Conservation (phyloP, 1,140 invertebrate genomes). For the Gryon sp. region DNA sequence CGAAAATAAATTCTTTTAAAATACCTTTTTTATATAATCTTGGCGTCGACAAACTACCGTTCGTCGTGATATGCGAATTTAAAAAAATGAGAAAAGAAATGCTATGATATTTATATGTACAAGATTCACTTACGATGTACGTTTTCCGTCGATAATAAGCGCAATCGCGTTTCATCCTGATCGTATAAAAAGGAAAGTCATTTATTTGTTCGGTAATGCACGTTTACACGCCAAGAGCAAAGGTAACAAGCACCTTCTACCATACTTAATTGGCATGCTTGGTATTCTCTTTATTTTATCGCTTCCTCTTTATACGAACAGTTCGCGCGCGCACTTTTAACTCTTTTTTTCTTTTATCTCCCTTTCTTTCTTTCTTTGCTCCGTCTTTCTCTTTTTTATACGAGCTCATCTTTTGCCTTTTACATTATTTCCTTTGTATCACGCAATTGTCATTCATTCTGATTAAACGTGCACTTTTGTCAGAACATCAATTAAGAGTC, state of each 20-base stretch:
- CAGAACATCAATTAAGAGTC: too few relatives aligned
- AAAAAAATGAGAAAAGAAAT: constrained; percentile 28
- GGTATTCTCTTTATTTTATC: constrained; percentile 49
- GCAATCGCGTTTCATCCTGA: constrained; percentile 66
- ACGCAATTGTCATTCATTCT: constrained; percentile 31
- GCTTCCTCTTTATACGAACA: constrained; percentile 38
- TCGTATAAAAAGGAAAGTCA: constrained; percentile 69
- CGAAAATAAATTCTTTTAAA: too few relatives aligned
- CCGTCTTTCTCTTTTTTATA: too few relatives aligned
- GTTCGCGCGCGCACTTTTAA: constrained; percentile 18
- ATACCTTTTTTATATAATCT: too few relatives aligned
- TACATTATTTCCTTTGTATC: constrained; percentile 37
- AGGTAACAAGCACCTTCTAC: constrained; percentile 67
- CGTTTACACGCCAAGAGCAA: constrained; percentile 61
- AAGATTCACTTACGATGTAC: constrained; percentile 52
- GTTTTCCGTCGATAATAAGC: constrained; percentile 69
- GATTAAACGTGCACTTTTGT: constrained; percentile 42
- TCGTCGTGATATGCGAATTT: too few relatives aligned
- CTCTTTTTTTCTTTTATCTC: too few relatives aligned
- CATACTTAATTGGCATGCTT: constrained; percentile 69
- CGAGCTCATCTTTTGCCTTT: constrained; percentile 45
- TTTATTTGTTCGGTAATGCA: constrained; percentile 68
- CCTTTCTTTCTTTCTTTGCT: too few relatives aligned
- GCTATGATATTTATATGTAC: too few relatives aligned
- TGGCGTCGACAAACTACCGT: too few relatives aligned